These are phyloP conservation scores for Cerastis leucographa DNA, from an alignment of 2,888 invertebrate species.

Conservation along the genomic window DNA sequence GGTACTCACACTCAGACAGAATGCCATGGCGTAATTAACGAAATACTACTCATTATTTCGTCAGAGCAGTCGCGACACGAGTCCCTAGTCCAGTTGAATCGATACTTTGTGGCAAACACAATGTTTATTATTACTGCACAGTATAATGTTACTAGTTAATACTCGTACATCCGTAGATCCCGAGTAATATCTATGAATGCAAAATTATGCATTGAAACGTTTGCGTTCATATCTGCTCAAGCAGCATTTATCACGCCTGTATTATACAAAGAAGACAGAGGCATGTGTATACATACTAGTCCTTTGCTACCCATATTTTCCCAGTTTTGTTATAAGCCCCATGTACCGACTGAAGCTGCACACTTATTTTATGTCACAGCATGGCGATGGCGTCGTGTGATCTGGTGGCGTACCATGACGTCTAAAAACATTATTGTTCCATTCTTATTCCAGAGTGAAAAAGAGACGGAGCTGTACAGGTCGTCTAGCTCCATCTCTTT, in stretches of 20 bases:
- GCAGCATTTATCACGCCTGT: not conserved
- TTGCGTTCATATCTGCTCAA: not conserved
- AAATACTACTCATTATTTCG: conserved; percentile 43
- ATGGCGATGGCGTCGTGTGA: not conserved
- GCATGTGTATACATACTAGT: not conserved
- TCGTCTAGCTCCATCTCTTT: no score
- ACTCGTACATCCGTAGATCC: not conserved
- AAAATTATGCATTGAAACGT: conserved; percentile 8
- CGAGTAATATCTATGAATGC: not conserved
- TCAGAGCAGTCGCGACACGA: conserved; percentile 32
- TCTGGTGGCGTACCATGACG: no score
- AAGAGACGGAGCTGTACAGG: no score
- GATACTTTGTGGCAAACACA: conserved; percentile 59
- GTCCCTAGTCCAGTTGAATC: conserved; percentile 36
- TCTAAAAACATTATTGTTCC: no score
- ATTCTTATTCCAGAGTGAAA: no score
- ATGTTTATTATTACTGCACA: conserved; percentile 51
- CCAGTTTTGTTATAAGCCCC: not conserved
- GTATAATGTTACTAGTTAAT: conserved; percentile 42
- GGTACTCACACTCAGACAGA: conserved; percentile 1
- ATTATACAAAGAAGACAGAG: not conserved
- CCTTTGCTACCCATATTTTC: not conserved
- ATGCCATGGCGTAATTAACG: conserved; percentile 6
- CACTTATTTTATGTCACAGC: not conserved
- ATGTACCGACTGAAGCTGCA: not conserved